These are phyloP conservation scores for Nephrotoma appendiculata DNA, from an alignment of 2,888 invertebrate species.

Conservation along the genomic window DNA sequence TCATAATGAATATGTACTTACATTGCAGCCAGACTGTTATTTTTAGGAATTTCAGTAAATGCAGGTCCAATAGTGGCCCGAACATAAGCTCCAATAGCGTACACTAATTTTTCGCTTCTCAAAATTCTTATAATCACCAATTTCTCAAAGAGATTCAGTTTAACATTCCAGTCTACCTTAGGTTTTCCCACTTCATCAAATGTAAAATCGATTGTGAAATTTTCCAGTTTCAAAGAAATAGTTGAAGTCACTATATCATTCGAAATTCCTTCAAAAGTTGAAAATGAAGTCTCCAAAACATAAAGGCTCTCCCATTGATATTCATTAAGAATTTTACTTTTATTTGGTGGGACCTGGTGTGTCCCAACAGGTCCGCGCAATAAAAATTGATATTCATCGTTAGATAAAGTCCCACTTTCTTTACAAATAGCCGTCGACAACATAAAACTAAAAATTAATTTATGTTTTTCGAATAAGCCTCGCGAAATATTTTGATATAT, in stretches of 20 bases:
- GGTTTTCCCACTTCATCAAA: background rate
- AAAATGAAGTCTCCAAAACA: slow-evolving; percentile 44
- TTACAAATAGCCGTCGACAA: slow-evolving; percentile 61
- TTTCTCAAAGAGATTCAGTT: slow-evolving; percentile 58
- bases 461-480: slow-evolving; percentile 82
- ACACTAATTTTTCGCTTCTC: slow-evolving; percentile 66
- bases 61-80: slow-evolving; percentile 55
- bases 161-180: slow-evolving; percentile 43
- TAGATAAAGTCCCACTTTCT: slow-evolving; percentile 39
- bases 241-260: slow-evolving; percentile 35
- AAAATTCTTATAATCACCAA: slow-evolving; percentile 63
- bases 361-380: slow-evolving; percentile 56
- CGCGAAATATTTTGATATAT: slow-evolving; percentile 79
- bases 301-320: slow-evolving; percentile 53
- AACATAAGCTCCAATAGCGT: slow-evolving; percentile 69
- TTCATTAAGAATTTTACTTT: slow-evolving; percentile 36
- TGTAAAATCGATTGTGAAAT: slow-evolving; percentile 27
- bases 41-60: slow-evolving; percentile 72
- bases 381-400: slow-evolving; percentile 61
- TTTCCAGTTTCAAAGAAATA: slow-evolving; percentile 44
- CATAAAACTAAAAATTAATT: slow-evolving; percentile 76
- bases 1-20: slow-evolving; percentile 15
- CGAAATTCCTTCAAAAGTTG: slow-evolving; percentile 38
- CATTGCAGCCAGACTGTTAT: slow-evolving; percentile 25
- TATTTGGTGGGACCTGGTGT: background rate